A percentile compares a stretch with the other conserved stretches of the same genome.
Evolutionary conservation across 2,113 vertebrate species (phyloP).

Genomic region (Nerophis lumbriciformis): DNA sequence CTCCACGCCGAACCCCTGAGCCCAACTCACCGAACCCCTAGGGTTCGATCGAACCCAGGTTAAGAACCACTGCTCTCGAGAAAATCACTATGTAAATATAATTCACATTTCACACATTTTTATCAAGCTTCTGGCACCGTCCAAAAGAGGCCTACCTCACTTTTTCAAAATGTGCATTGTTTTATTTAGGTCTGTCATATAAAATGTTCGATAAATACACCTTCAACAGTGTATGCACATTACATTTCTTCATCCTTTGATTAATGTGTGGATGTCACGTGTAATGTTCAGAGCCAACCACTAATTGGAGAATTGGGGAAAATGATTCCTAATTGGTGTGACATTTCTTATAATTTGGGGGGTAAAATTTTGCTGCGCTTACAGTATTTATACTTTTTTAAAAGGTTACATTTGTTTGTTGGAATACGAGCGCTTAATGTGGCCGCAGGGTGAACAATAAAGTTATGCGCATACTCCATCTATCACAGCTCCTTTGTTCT

Average conservation of each 20-base stretch:
- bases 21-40: too few relatives aligned
- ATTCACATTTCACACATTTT: too few relatives aligned
- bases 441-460: background rate
- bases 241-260: background rate
- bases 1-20: too few relatives aligned
- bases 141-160: too few relatives aligned
- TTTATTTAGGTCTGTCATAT: background rate
- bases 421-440: background rate
- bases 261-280: background rate
- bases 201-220: background rate
- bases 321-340: constrained; percentile 1
- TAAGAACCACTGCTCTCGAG: too few relatives aligned
- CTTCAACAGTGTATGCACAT: background rate
- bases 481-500: background rate
- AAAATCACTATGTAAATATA: too few relatives aligned
- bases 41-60: too few relatives aligned
- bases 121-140: too few relatives aligned
- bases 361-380: background rate
- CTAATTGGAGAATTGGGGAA: background rate
- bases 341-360: constrained; percentile 4
- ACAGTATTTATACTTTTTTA: background rate
- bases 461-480: too few relatives aligned
- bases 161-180: background rate
- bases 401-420: background rate
- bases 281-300: constrained; percentile 7